Evolutionary conservation across 2,888 invertebrate species (phyloP).

Genomic region (Hermaeophaga mercurialis): DNA sequence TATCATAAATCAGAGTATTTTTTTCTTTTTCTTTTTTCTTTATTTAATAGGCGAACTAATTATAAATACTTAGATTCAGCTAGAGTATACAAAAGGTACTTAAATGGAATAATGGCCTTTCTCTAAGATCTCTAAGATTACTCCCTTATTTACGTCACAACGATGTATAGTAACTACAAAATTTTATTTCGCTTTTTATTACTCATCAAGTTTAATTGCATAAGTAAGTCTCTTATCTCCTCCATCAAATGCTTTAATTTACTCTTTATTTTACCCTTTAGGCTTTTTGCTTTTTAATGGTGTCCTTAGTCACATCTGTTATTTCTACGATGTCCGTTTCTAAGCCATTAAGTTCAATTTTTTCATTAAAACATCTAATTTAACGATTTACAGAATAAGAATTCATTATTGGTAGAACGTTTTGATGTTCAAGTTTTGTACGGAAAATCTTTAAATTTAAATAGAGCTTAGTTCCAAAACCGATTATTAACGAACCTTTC

Average conservation of each 20-base stretch:
- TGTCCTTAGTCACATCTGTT: conserved; percentile 6
- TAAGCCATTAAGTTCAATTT: conserved; percentile 5
- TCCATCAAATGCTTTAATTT: conserved; percentile 21
- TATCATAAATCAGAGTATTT: no score
- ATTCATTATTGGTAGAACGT: no score
- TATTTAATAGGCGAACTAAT: no score
- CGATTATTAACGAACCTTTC: no score
- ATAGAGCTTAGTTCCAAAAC: no score
- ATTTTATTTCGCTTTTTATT: conserved; percentile 26
- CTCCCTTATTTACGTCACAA: conserved; percentile 22
- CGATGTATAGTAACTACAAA: conserved; percentile 15
- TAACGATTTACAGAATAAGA: no score
- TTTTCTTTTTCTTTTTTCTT: no score
- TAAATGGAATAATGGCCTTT: conserved; percentile 20
- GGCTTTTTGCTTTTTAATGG: conserved; percentile 9
- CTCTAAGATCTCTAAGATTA: conserved; percentile 16
- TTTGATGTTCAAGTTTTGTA: no score
- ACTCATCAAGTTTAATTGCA: conserved; percentile 24
- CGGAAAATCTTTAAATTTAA: no score
- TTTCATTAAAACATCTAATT: no score
- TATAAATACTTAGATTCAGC: conserved; percentile 9
- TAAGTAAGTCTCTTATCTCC: conserved; percentile 25
- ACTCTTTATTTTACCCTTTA: conserved; percentile 13
- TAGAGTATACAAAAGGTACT: conserved; percentile 2
- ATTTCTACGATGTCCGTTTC: no score